These are phyloP conservation scores for Drosophila mettleri DNA, from an alignment of 2,888 invertebrate genomes.

Conservation along the genomic window DNA sequence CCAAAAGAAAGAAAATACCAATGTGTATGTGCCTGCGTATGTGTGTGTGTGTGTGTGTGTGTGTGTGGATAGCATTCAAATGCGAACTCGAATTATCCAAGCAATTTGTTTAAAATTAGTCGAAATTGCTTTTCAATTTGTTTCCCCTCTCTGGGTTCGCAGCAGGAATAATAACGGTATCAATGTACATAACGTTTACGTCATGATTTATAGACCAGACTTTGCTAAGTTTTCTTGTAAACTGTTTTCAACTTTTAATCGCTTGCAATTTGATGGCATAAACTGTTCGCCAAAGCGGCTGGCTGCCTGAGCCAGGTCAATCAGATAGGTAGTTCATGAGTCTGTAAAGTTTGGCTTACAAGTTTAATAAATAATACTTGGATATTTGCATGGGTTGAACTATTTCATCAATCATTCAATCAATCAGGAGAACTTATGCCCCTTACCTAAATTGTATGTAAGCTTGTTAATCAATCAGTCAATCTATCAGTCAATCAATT, in stretches of 20 bases:
- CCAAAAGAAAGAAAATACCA: constrained; percentile 19
- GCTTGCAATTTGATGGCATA: background rate
- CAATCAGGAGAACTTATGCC: no score
- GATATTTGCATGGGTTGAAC: background rate
- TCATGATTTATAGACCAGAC: constrained; percentile 4
- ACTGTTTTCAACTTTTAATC: background rate
- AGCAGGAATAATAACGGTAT: constrained; percentile 26
- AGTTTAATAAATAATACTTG: background rate
- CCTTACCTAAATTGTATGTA: background rate
- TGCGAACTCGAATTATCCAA: constrained; percentile 56
- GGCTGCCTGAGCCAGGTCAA: background rate
- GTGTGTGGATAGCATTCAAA: constrained; percentile 32
- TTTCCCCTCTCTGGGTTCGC: constrained; percentile 15
- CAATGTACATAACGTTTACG: constrained; percentile 12
- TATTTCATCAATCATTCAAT: background rate
- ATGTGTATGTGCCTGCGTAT: background rate
- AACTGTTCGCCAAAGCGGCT: background rate
- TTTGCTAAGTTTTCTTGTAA: background rate
- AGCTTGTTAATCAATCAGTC: background rate
- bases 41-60: background rate
- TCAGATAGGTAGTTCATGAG: background rate
- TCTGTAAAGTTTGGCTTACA: background rate
- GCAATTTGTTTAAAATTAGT: constrained; percentile 73
- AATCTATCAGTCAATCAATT: background rate
- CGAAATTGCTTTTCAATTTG: constrained; percentile 63